A percentile compares a stretch with the other conserved stretches of the same genome.
phyloP scores from a whole-genome alignment of 2,113 vertebrate genomes.

The Polyodon spathula region DNA sequence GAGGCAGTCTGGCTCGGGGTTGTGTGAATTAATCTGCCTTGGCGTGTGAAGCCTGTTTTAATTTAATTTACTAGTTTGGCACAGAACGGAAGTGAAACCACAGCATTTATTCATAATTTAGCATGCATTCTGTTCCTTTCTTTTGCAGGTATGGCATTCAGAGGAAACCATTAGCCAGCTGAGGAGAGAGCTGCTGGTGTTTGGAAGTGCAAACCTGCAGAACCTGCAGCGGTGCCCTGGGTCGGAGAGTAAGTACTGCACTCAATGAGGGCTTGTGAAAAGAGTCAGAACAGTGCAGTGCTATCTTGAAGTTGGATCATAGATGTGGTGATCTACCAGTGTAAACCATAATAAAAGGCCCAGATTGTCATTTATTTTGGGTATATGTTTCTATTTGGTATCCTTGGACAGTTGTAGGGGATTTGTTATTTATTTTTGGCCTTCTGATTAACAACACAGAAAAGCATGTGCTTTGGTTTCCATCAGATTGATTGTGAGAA shows the following conservation, averaged over 20 bases:
- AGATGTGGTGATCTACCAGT: too few relatives aligned
- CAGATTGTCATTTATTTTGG: too few relatives aligned
- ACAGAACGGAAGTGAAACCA: not conserved
- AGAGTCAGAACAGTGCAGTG: too few relatives aligned
- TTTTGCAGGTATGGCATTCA: conserved; percentile 5
- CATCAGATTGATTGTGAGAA: too few relatives aligned
- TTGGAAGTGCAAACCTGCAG: not conserved
- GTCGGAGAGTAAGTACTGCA: not conserved
- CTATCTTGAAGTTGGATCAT: too few relatives aligned
- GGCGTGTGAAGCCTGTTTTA: not conserved
- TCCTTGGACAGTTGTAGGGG: too few relatives aligned
- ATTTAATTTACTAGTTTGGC: not conserved
- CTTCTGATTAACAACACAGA: too few relatives aligned
- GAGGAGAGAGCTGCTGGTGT: not conserved
- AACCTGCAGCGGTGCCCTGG: not conserved
- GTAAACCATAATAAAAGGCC: too few relatives aligned
- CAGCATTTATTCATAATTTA: conserved; percentile 1
- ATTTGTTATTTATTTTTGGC: too few relatives aligned
- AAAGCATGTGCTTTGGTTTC: too few relatives aligned
- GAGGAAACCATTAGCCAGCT: conserved; percentile 1
- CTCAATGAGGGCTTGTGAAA: not conserved
- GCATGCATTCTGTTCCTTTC: not conserved
- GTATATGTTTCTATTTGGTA: too few relatives aligned
- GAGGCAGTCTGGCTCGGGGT: too few relatives aligned
- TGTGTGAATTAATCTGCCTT: not conserved